A percentile compares a stretch with the other conserved stretches of the same genome.
Evolutionary conservation across 2,888 invertebrate genomes (phyloP).

Genomic region (Zaprionus lineosus): DNA sequence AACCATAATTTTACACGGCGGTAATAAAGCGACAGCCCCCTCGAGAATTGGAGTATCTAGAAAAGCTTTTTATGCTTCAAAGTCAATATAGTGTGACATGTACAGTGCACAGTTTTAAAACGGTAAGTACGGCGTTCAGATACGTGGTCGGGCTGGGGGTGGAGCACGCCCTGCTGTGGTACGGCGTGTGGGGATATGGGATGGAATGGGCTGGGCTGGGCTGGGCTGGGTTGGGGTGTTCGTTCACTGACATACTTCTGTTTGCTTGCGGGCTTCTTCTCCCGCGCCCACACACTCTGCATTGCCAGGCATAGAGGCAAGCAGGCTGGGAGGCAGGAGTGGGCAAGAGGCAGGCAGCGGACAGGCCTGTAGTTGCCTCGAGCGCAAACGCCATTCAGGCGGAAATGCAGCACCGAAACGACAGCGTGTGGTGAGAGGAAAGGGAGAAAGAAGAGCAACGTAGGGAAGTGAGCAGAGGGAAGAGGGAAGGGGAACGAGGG

Average conservation of each 20-base stretch:
- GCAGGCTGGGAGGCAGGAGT: too few relatives aligned
- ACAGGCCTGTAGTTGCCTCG: conserved; percentile 62
- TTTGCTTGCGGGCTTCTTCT: not conserved
- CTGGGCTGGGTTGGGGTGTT: conserved; percentile 16
- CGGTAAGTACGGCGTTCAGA: conserved; percentile 58
- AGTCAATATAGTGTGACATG: conserved; percentile 74
- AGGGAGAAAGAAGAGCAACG: conserved; percentile 13
- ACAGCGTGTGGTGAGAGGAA: conserved; percentile 9
- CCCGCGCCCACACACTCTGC: too few relatives aligned
- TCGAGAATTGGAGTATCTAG: conserved; percentile 65
- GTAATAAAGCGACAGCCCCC: conserved; percentile 64
- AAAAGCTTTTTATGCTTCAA: conserved; percentile 77
- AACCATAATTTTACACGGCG: conserved; percentile 30
- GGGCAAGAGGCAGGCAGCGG: conserved; percentile 49
- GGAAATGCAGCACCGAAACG: conserved; percentile 75
- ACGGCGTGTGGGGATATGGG: too few relatives aligned
- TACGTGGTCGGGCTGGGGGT: conserved; percentile 14
- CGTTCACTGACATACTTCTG: conserved; percentile 41
- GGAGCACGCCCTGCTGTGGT: too few relatives aligned
- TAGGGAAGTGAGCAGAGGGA: too few relatives aligned
- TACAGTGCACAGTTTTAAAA: conserved; percentile 68
- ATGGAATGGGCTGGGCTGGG: too few relatives aligned
- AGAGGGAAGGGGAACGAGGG: too few relatives aligned
- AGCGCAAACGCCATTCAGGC: conserved; percentile 73
- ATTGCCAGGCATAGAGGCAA: too few relatives aligned